Evolutionary conservation across 2,888 invertebrate genomes (phyloP).

Genomic region (Ophonus ardosiacus): DNA sequence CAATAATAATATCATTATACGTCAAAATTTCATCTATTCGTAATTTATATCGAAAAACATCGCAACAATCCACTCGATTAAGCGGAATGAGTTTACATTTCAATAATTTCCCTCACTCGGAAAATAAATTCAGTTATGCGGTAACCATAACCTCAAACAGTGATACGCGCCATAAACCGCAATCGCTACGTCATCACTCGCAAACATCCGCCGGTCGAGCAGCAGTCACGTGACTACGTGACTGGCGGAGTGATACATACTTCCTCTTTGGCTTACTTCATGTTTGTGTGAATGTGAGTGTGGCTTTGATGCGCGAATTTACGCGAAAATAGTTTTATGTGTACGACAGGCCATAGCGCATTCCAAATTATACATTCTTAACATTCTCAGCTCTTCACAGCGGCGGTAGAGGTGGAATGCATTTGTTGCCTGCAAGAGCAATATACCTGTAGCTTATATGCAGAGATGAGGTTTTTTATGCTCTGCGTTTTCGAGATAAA

Average conservation of each 20-base stretch:
- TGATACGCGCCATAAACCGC: slow-evolving; percentile 41
- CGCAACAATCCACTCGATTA: slow-evolving; percentile 20
- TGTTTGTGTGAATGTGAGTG: neutral
- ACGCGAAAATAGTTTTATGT: slow-evolving; percentile 50
- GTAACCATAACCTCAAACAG: slow-evolving; percentile 20
- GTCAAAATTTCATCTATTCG: neutral
- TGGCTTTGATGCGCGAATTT: slow-evolving; percentile 49
- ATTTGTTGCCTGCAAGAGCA: neutral
- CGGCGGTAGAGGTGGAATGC: neutral
- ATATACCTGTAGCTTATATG: neutral
- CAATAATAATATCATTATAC: neutral
- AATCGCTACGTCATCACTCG: slow-evolving; percentile 32
- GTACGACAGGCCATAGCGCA: slow-evolving; percentile 25
- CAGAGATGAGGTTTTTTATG: neutral
- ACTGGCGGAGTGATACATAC: slow-evolving; percentile 13
- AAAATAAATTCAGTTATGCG: slow-evolving; percentile 37
- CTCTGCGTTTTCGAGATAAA: neutral
- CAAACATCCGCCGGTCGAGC: slow-evolving; percentile 16
- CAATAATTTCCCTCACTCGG: slow-evolving; percentile 4
- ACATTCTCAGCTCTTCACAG: slow-evolving; percentile 36
- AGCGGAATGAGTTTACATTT: neutral
- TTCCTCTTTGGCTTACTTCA: neutral
- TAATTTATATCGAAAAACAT: neutral
- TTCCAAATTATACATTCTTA: slow-evolving; percentile 49
- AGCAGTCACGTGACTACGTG: neutral